phyloP scores from a whole-genome alignment of 2,113 vertebrate genomes.

The Protomyctophum bolini region DNA sequence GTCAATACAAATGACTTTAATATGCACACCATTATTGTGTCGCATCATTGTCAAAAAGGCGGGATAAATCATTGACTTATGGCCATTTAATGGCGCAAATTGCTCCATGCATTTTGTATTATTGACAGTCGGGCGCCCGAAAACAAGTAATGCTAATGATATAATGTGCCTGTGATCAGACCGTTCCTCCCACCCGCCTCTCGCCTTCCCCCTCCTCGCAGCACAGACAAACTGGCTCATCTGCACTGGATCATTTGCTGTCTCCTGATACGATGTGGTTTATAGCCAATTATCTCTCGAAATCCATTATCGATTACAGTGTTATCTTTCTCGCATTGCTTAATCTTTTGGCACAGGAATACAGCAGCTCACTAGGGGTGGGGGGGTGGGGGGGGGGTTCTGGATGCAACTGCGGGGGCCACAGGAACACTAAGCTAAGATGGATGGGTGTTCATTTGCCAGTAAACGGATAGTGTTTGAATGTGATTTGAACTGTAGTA shows the following conservation, averaged over 20 bases:
- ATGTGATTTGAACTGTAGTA: slow-evolving; percentile 40
- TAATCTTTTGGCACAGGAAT: slow-evolving; percentile 73
- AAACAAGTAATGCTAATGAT: slow-evolving; percentile 74
- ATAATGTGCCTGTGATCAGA: slow-evolving; percentile 71
- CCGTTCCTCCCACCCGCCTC: slow-evolving; percentile 22
- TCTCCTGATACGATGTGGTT: slow-evolving; percentile 76
- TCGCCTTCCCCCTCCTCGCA: slow-evolving; percentile 30
- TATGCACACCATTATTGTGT: slow-evolving; percentile 69
- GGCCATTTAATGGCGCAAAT: slow-evolving; percentile 65
- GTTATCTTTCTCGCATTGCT: slow-evolving; percentile 78
- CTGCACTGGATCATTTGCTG: slow-evolving; percentile 80
- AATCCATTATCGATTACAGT: slow-evolving; percentile 80
- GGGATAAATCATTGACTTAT: slow-evolving; percentile 71
- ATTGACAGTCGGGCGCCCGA: slow-evolving; percentile 72
- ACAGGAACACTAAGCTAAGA: slow-evolving; percentile 60
- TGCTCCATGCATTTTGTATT: slow-evolving; percentile 74
- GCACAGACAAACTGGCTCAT: slow-evolving; percentile 70
- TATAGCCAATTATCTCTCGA: slow-evolving; percentile 80
- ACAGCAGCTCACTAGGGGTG: slow-evolving; percentile 37
- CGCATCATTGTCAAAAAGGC: slow-evolving; percentile 71
- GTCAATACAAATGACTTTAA: slow-evolving; percentile 79
- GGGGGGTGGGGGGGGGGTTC: slow-evolving; percentile 4
- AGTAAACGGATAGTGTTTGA: slow-evolving; percentile 62
- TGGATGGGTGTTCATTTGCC: slow-evolving; percentile 68
- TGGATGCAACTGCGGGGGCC: slow-evolving; percentile 41